These are phyloP conservation scores for Cephalotes varians DNA, from an alignment of 2,888 invertebrate genomes.

Conservation along the genomic window DNA sequence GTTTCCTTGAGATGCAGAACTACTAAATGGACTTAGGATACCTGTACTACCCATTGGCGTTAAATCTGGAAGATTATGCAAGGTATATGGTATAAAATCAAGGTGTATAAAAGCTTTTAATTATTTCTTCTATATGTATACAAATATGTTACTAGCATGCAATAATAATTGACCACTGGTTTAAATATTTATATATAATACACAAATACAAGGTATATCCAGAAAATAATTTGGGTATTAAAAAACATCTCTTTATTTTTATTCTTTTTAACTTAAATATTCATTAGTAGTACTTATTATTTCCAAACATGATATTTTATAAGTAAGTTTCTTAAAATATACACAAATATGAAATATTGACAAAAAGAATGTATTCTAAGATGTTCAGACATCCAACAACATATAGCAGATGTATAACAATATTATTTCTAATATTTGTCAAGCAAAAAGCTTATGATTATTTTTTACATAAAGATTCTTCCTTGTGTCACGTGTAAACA, in stretches of 20 bases:
- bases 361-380: not conserved
- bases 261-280: not conserved
- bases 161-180: not conserved
- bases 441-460: not conserved
- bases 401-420: not conserved
- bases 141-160: not conserved
- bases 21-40: constrained; percentile 66
- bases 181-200: constrained; percentile 3
- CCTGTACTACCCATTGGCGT: constrained; percentile 53
- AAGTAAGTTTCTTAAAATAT: not conserved
- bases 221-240: not conserved
- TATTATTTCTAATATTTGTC: not conserved
- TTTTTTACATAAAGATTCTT: not conserved
- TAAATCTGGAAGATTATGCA: constrained; percentile 53
- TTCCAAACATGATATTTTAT: too few species aligned
- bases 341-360: not conserved
- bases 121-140: not conserved
- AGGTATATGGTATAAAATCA: too few species aligned
- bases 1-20: constrained; percentile 69
- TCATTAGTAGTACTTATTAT: too few species aligned
- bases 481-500: too few species aligned
- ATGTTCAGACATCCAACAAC: not conserved
- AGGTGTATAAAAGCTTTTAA: not conserved
- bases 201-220: not conserved
- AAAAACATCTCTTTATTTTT: not conserved